Base-by-base conservation (phyloP, 2,888 invertebrate genomes). In the Hydrotaea cyrtoneurina region DNA sequence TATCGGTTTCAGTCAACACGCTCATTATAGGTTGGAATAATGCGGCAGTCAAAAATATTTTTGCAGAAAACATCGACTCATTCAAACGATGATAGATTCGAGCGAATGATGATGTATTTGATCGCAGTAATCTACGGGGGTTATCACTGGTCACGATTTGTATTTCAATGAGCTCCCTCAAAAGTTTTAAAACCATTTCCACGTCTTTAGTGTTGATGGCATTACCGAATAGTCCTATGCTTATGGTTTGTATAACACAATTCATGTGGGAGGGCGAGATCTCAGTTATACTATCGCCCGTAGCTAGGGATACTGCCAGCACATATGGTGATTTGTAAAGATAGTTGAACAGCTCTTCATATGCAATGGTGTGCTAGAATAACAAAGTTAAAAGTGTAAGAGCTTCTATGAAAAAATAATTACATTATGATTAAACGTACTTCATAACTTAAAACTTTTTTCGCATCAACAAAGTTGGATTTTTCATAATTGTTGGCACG, bases 31-130 rank as follows among this genome's bases (percentile, higher is more conserved):
- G 98, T 62, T 96, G 96, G 92, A 98, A 97, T 13, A 99, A 94
- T 0, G 98, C 97, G 0, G 98, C 97, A 2, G 98, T 96, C 23
- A 99, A 94, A 93, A 99, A 99, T 89, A 98, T 95, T 88, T 98
- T 96, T 0, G 98, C 97, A 0, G 98, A 96, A 88, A 97, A 96
- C 88, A 98, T 94, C 0, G 96, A 96, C 89, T 99, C 99, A 74
- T 96, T 96, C 90, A 98, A 96, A 75, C 96, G 95, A 59, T 96
- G 96, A 93, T 98, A 99, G 59, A 98, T 93, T 13, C 96, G 94
- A 15, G 97, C 95, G 90, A 99, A 97, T 2, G 98, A 96, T 90
- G 97, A 97, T 5, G 96, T 96, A 78, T 97, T 97, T 55, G 96
- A 95, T 26, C 97, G 95, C 59, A 99, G 93, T 87, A 98, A 93